Evolutionary conservation across 1,140 invertebrate genomes (phyloP).

Genomic region (Drosophila pachea): DNA sequence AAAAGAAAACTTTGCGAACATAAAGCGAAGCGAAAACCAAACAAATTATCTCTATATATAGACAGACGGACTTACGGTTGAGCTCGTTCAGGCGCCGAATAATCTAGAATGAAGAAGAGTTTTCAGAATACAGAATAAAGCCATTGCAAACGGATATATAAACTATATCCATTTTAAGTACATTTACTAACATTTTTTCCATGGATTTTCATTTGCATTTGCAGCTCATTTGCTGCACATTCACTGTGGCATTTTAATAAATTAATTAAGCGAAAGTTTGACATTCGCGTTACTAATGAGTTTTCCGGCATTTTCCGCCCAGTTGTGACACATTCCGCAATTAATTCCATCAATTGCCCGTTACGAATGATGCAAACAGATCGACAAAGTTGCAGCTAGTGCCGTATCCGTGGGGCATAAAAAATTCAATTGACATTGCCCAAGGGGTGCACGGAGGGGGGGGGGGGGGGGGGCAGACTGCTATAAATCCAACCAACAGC

Average conservation of each 20-base stretch:
- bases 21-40: constrained; percentile 11
- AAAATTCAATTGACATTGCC: constrained; percentile 41
- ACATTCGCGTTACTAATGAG: constrained; percentile 36
- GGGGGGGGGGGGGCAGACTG: background rate
- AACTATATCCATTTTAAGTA: too few relatives aligned
- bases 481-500: constrained; percentile 20
- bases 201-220: constrained; percentile 8
- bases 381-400: constrained; percentile 24
- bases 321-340: constrained; percentile 6
- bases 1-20: constrained; percentile 22
- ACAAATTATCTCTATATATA: background rate
- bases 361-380: constrained; percentile 12
- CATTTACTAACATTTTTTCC: too few relatives aligned
- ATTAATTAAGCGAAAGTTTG: constrained; percentile 11
- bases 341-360: constrained; percentile 27
- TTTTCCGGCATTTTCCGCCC: constrained; percentile 14
- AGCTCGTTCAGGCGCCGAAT: background rate
- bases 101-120: too few relatives aligned
- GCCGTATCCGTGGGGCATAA: constrained; percentile 38
- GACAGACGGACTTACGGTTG: background rate
- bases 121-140: too few relatives aligned
- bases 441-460: background rate
- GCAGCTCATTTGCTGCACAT: constrained; percentile 17
- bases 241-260: background rate
- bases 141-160: too few relatives aligned